These are phyloP conservation scores for Drusus annulatus DNA, from an alignment of 1,140 invertebrate species.

Conservation along the genomic window DNA sequence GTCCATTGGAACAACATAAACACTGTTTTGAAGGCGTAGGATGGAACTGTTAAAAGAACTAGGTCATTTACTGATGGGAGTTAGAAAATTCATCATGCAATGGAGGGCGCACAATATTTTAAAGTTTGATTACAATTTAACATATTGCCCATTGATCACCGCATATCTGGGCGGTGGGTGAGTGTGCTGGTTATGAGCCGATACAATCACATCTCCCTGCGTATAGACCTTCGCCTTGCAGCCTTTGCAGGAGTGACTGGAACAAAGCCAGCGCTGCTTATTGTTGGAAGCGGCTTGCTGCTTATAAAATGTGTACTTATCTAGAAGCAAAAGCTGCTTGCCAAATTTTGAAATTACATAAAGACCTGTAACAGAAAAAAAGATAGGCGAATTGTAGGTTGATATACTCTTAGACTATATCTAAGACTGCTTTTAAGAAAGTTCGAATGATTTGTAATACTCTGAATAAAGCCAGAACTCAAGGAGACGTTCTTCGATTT, in stretches of 20 bases:
- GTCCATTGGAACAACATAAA: too few species aligned
- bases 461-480: too few species aligned
- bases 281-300: slow-evolving; percentile 51
- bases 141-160: not conserved
- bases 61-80: too few species aligned
- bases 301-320: slow-evolving; percentile 61
- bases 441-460: too few species aligned
- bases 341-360: slow-evolving; percentile 61
- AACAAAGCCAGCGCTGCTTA: slow-evolving; percentile 53
- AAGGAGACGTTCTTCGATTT: too few species aligned
- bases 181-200: not conserved
- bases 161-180: slow-evolving; percentile 16
- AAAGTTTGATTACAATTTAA: not conserved
- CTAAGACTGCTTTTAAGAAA: too few species aligned
- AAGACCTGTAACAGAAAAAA: slow-evolving; percentile 37
- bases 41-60: too few species aligned
- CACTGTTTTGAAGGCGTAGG: too few species aligned
- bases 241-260: slow-evolving; percentile 58
- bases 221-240: slow-evolving; percentile 60
- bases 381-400: not conserved
- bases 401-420: too few species aligned
- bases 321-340: slow-evolving; percentile 58
- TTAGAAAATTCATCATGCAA: too few species aligned
- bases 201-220: slow-evolving; percentile 49
- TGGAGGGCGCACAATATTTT: too few species aligned